Evolutionary conservation across 2,888 invertebrate genomes (phyloP), one percentile per base, ranked within the genome.

Genomic region (Heterodera filipjevi): DNA sequence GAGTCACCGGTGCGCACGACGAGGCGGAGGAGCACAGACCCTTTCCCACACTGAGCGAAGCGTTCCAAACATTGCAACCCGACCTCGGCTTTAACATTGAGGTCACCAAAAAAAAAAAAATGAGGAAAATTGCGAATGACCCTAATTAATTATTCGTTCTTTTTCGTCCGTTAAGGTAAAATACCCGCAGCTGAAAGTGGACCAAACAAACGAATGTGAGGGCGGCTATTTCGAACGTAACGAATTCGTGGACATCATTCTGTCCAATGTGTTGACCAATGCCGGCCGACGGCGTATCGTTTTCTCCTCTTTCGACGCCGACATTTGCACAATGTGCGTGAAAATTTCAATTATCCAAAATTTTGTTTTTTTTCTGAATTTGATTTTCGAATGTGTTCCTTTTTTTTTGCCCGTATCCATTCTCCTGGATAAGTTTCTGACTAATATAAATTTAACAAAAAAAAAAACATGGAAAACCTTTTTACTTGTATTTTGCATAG

Each of bases 51-150:
- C 91, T 99, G 77, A 92, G 94, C 86, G 93, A 94, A 81, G 93
- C 93, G 16, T 91, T 99, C 33, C 93, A 68, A 35, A 6, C 99
- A 53, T 94, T 95, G 89, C n/a, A n/a, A n/a, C 91, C 92, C 5
- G 93, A 94, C 89, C 94, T 95, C 66, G 98, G 98, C 0, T 97
- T 97, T 89, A 98, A 98, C 90, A 93, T 99, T 79, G 99, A 99
- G 91, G 93, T 99, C n/a, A n/a, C n/a, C n/a, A n/a, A n/a, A n/a
- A n/a, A n/a, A n/a, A n/a, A n/a, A n/a, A n/a, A n/a, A n/a, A n/a
- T n/a, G n/a, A n/a, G n/a, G n/a, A n/a, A n/a, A n/a, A n/a, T n/a
- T n/a, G n/a, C n/a, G n/a, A n/a, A n/a, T n/a, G n/a, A n/a, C n/a
- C n/a, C n/a, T n/a, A n/a, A n/a, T n/a, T n/a, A n/a, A n/a, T n/a